phyloP scores from a whole-genome alignment of 1,140 invertebrate genomes.

The Drosophila gunungcola region DNA sequence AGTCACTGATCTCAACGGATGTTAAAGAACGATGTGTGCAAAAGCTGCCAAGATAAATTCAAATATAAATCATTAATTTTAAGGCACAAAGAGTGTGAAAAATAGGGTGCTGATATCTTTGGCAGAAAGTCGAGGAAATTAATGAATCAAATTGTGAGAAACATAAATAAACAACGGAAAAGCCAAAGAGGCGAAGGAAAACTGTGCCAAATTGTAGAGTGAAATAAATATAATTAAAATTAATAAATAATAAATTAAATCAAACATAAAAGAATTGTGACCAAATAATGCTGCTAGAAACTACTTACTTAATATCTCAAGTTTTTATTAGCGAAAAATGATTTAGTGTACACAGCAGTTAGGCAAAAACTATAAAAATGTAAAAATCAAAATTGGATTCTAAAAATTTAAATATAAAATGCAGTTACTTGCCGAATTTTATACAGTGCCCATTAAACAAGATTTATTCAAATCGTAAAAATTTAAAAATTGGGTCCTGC shows the following conservation, averaged over 20 bases:
- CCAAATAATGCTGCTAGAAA: not conserved
- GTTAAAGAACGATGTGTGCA: not conserved
- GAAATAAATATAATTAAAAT: constrained; percentile 1
- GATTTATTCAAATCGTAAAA: no score
- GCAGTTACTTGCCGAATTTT: no score
- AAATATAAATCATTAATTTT: constrained; percentile 11
- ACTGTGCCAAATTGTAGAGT: constrained; percentile 6
- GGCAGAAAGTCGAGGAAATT: constrained; percentile 14
- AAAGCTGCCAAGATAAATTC: not conserved
- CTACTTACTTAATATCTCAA: no score
- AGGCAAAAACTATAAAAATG: no score
- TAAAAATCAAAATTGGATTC: not conserved
- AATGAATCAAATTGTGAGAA: constrained; percentile 16
- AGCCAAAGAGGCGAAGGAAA: constrained; percentile 6
- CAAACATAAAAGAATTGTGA: not conserved
- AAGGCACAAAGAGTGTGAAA: constrained; percentile 26
- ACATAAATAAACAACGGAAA: constrained; percentile 7
- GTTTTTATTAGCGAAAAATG: no score
- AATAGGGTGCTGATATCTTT: constrained; percentile 13
- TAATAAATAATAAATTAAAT: not conserved
- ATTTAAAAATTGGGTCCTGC: no score
- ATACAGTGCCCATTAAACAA: no score
- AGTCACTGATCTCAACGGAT: constrained; percentile 9
- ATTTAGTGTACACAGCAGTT: no score
- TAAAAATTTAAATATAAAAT: not conserved